These are phyloP conservation scores for Xanthorhoe spadicearia DNA, from an alignment of 2,888 invertebrate species.

Conservation along the genomic window DNA sequence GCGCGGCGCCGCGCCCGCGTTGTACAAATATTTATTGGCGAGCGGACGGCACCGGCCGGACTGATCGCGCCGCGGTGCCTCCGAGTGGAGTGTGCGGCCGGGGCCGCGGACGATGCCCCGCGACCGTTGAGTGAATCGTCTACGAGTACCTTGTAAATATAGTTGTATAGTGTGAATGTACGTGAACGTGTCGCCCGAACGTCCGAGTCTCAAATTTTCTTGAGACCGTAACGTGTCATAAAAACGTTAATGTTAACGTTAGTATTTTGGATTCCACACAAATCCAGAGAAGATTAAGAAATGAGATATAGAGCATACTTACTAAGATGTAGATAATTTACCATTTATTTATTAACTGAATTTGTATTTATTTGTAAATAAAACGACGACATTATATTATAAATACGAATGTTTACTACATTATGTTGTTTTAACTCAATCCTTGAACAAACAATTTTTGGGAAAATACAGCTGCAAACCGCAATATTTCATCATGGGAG, in stretches of 20 bases:
- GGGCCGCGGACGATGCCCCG: slow-evolving; percentile 73
- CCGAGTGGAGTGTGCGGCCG: slow-evolving; percentile 70
- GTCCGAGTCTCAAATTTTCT: slow-evolving; percentile 84
- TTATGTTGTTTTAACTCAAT: slow-evolving; percentile 76
- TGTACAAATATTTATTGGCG: slow-evolving; percentile 86
- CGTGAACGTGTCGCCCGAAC: slow-evolving; percentile 85
- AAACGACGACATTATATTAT: slow-evolving; percentile 84
- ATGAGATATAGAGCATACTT: slow-evolving; percentile 84
- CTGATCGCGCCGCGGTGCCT: slow-evolving; percentile 70
- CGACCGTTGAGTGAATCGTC: slow-evolving; percentile 74
- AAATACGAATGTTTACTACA: slow-evolving; percentile 85
- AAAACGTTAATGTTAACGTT: slow-evolving; percentile 78
- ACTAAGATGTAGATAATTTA: slow-evolving; percentile 85
- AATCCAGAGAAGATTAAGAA: slow-evolving; percentile 83
- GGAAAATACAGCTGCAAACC: background rate
- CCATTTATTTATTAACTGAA: slow-evolving; percentile 86
- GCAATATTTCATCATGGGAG: too few species aligned
- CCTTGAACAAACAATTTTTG: slow-evolving; percentile 20
- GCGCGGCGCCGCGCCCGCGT: slow-evolving; percentile 81
- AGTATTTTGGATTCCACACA: slow-evolving; percentile 81
- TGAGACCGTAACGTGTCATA: slow-evolving; percentile 84
- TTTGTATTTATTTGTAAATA: slow-evolving; percentile 86
- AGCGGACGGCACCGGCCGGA: slow-evolving; percentile 75
- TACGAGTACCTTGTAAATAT: slow-evolving; percentile 83
- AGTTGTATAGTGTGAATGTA: slow-evolving; percentile 85